Conservation (phyloP, 2,888 invertebrate genomes). For the Eupithecia dodoneata region DNA sequence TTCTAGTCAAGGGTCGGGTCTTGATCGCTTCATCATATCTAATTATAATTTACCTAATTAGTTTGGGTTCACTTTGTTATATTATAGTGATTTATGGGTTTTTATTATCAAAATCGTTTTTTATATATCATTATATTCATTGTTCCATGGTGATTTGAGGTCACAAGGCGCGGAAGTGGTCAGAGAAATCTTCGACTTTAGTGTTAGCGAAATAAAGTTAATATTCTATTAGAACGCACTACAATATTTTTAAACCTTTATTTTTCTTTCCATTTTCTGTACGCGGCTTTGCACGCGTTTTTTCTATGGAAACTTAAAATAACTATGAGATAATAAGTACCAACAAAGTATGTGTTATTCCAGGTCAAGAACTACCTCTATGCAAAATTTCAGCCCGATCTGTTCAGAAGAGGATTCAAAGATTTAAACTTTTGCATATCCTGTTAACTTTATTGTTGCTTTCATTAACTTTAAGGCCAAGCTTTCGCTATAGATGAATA, state of each 20-base stretch:
- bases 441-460: neutral
- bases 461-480: neutral
- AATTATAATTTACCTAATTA: constrained; percentile 22
- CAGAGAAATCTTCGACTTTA: neutral
- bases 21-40: constrained; percentile 12
- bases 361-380: neutral
- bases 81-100: neutral
- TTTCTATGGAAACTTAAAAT: no score
- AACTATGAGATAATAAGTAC: neutral
- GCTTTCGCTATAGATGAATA: neutral
- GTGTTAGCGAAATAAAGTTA: neutral
- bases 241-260: no score
- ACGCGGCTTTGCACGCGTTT: no score
- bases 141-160: neutral
- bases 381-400: neutral
- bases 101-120: neutral
- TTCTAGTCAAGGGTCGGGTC: constrained; percentile 28
- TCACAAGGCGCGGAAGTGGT: neutral
- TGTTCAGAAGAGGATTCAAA: neutral
- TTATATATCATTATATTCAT: neutral
- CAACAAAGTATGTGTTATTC: neutral
- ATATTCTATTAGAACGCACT: no score
- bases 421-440: neutral
- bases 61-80: constrained; percentile 20
- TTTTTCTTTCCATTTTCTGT: no score